Percentiles rank a stretch among this genome's conserved stretches.
phyloP scores from a whole-genome alignment of 2,113 vertebrate species.

The Oryzias melastigma region DNA sequence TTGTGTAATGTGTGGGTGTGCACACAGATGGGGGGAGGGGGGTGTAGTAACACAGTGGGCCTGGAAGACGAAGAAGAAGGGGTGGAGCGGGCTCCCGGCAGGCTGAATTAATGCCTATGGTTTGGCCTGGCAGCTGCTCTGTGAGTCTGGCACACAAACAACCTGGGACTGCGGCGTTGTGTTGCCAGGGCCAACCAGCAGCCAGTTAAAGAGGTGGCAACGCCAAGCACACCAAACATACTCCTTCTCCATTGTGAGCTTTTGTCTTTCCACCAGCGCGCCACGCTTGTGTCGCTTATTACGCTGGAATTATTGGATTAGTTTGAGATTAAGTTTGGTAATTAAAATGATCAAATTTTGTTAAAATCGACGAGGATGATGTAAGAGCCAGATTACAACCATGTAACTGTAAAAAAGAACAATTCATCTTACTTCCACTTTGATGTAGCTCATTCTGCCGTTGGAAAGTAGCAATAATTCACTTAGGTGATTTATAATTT shows the following conservation, averaged over 20 bases:
- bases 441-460: background rate
- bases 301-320: slow-evolving; percentile 60
- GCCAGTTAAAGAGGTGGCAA: slow-evolving; percentile 40
- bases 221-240: slow-evolving; percentile 43
- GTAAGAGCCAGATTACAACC: slow-evolving; percentile 27
- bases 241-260: slow-evolving; percentile 46
- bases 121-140: slow-evolving; percentile 70
- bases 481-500: slow-evolving; percentile 24
- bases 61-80: slow-evolving; percentile 42
- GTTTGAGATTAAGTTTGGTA: slow-evolving; percentile 54
- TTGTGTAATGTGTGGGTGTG: slow-evolving; percentile 49
- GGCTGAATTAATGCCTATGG: slow-evolving; percentile 74
- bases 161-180: slow-evolving; percentile 50
- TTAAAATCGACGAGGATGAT: slow-evolving; percentile 22
- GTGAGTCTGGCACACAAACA: slow-evolving; percentile 63
- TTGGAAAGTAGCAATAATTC: slow-evolving; percentile 14
- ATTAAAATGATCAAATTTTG: slow-evolving; percentile 60
- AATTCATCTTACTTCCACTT: slow-evolving; percentile 14
- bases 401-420: slow-evolving; percentile 40
- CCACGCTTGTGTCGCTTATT: slow-evolving; percentile 46
- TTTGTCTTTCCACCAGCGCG: slow-evolving; percentile 47
- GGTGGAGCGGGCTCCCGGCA: slow-evolving; percentile 57
- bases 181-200: slow-evolving; percentile 69
- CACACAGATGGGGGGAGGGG: slow-evolving; percentile 37
- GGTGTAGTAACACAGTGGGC: slow-evolving; percentile 46